phyloP scores from a whole-genome alignment of 2,113 vertebrate species.

The Macheiramphus alcinus region DNA sequence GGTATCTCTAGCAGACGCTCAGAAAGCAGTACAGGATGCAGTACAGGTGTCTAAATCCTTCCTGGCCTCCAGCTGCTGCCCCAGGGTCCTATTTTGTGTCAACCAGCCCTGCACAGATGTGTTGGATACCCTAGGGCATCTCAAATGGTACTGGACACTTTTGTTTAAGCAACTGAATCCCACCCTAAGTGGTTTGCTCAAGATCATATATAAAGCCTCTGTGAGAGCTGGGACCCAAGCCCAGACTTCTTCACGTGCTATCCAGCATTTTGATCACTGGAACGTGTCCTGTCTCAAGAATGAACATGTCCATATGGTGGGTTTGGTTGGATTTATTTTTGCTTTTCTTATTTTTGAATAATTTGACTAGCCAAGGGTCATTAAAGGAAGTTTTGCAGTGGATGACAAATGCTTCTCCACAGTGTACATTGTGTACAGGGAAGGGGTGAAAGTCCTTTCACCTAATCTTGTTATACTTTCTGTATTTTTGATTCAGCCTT shows the following conservation, averaged over 20 bases:
- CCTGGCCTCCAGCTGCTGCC: not conserved
- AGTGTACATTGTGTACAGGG: not conserved
- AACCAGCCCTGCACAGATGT: not conserved
- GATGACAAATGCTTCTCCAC: not conserved
- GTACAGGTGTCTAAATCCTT: not conserved
- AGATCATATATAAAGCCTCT: not conserved
- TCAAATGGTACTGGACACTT: not conserved
- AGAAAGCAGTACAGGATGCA: not conserved
- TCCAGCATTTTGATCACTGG: not conserved
- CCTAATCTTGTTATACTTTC: not conserved
- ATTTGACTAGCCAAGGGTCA: not conserved
- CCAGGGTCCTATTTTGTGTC: not conserved
- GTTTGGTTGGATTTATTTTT: not conserved
- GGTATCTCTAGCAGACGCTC: not conserved
- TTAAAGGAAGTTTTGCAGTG: not conserved
- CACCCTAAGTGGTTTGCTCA: not conserved
- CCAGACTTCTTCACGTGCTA: not conserved
- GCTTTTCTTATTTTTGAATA: not conserved
- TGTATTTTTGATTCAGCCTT: not conserved
- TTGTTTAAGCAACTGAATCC: slow-evolving; percentile 11
- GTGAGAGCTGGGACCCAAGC: not conserved
- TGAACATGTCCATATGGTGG: not conserved
- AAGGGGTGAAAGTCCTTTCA: not conserved
- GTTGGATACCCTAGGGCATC: not conserved
- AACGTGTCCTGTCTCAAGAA: not conserved